phyloP scores from a whole-genome alignment of 1,140 invertebrate genomes.

The Cataglyphis hispanica region DNA sequence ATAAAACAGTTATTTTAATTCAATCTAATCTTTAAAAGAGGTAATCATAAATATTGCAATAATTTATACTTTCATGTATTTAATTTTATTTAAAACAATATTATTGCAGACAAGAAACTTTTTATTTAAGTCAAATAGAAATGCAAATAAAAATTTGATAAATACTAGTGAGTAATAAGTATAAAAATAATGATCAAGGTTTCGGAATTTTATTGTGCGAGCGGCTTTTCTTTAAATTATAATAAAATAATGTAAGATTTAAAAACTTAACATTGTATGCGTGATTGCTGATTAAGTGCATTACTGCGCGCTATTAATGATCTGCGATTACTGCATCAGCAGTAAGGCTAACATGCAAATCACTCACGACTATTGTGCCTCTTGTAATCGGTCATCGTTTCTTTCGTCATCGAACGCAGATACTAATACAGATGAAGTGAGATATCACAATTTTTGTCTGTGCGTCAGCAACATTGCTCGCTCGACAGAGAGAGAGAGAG shows the following conservation, averaged over 20 bases:
- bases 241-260: slow-evolving; percentile 9
- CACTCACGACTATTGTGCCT: slow-evolving; percentile 38
- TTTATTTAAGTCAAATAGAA: neutral
- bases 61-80: neutral
- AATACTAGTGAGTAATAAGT: neutral
- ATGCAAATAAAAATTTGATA: neutral
- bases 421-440: slow-evolving; percentile 47
- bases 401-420: slow-evolving; percentile 41
- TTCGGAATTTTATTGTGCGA: neutral
- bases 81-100: neutral
- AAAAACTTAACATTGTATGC: no score
- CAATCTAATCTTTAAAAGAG: neutral
- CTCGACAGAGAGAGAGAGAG: slow-evolving; percentile 39
- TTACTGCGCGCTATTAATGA: slow-evolving; percentile 38
- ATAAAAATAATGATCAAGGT: neutral
- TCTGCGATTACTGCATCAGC: slow-evolving; percentile 39
- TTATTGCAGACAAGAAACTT: neutral
- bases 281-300: slow-evolving; percentile 44
- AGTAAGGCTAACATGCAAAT: slow-evolving; percentile 50
- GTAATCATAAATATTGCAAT: no score
- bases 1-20: neutral
- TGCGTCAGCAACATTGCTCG: neutral
- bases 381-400: slow-evolving; percentile 33
- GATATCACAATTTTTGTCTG: slow-evolving; percentile 57
- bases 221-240: neutral